These are phyloP conservation scores for Deilephila elpenor DNA, from an alignment of 2,888 invertebrate species.

Conservation along the genomic window DNA sequence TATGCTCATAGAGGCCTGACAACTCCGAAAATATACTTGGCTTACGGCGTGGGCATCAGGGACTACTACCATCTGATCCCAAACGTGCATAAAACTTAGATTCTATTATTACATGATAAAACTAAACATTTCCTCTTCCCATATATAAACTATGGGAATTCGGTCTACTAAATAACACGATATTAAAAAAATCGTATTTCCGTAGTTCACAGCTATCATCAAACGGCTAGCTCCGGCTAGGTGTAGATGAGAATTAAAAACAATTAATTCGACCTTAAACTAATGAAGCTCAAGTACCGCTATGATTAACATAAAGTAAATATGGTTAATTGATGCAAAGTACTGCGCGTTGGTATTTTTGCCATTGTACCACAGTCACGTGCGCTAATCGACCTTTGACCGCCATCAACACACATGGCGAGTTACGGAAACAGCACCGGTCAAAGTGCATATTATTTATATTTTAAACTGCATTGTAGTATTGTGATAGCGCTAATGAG, in stretches of 20 bases:
- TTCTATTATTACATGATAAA: too few relatives aligned
- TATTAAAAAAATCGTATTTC: too few relatives aligned
- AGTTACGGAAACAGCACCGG: neutral
- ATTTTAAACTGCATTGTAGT: neutral
- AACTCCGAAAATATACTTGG: too few relatives aligned
- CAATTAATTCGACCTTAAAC: conserved; percentile 17
- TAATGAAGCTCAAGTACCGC: neutral
- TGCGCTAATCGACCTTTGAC: conserved; percentile 25
- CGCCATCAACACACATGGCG: neutral
- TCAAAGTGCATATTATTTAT: neutral
- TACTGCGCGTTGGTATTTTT: conserved; percentile 14
- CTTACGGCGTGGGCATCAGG: too few relatives aligned
- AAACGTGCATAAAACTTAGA: too few relatives aligned
- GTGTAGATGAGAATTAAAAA: conserved; percentile 1
- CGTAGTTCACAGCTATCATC: too few relatives aligned
- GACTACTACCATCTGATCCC: too few relatives aligned
- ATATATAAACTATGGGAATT: too few relatives aligned
- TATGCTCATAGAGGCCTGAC: too few relatives aligned
- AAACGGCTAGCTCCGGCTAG: neutral
- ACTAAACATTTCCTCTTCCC: too few relatives aligned
- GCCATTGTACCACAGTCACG: conserved; percentile 29
- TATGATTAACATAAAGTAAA: conserved; percentile 23
- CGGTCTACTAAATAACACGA: too few relatives aligned
- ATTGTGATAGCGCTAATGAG: too few relatives aligned
- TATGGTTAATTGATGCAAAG: conserved; percentile 19